phyloP scores from a whole-genome alignment of 2,113 vertebrate genomes.

The Malurus alboscapulatus region DNA sequence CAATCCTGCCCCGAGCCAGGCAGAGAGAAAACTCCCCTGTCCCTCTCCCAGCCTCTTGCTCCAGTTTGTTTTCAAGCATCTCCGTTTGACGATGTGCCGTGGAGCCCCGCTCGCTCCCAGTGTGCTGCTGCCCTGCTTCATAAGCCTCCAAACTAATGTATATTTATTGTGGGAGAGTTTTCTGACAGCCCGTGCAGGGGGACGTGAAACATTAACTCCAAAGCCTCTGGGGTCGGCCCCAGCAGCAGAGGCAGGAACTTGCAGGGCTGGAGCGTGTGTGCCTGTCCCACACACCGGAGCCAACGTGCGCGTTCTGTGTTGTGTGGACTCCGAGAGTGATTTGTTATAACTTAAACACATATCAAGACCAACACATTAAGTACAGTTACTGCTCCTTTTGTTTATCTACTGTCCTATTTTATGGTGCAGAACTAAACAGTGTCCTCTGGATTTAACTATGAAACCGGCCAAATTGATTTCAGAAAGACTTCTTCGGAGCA shows the following conservation, averaged over 20 bases:
- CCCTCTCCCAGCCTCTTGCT: slow-evolving; percentile 17
- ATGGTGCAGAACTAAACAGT: slow-evolving; percentile 60
- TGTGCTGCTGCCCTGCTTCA: slow-evolving; percentile 45
- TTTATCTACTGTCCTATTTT: slow-evolving; percentile 65
- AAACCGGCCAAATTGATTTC: slow-evolving; percentile 68
- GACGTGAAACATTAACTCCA: slow-evolving; percentile 18
- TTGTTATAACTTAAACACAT: slow-evolving; percentile 26
- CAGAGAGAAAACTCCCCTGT: slow-evolving; percentile 28
- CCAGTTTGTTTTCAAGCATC: slow-evolving; percentile 16
- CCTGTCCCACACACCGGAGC: not conserved
- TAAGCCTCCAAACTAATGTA: slow-evolving; percentile 30
- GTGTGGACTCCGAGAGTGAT: slow-evolving; percentile 9
- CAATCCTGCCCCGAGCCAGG: slow-evolving; percentile 55
- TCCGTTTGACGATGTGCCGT: not conserved
- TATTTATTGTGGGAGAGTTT: slow-evolving; percentile 49
- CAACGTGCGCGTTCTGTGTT: not conserved
- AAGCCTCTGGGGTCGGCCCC: not conserved
- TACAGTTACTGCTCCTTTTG: slow-evolving; percentile 46
- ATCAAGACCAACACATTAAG: slow-evolving; percentile 41
- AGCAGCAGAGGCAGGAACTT: not conserved
- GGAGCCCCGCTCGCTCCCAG: slow-evolving; percentile 25
- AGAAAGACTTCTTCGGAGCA: slow-evolving; percentile 56
- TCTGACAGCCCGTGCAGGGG: not conserved
- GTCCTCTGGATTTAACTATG: slow-evolving; percentile 57
- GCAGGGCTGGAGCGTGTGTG: not conserved